Percentiles rank a stretch among this genome's conserved stretches.
These are phyloP conservation scores for Bufo bufo DNA, from an alignment of 2,113 vertebrate genomes.

Conservation along the genomic window DNA sequence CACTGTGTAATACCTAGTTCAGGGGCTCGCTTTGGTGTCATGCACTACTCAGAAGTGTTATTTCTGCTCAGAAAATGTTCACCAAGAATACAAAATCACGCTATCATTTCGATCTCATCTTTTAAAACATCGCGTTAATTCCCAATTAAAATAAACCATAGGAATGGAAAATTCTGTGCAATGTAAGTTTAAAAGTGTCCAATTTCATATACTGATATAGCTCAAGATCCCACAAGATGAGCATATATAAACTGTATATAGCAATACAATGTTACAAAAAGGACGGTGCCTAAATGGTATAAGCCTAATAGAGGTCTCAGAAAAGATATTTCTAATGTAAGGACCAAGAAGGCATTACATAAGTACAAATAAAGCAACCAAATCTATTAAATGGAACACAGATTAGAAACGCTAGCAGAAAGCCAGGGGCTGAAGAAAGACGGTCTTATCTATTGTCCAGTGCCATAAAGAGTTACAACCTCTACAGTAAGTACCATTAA, in stretches of 20 bases:
- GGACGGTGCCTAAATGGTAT: not conserved
- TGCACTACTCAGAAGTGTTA: too few relatives aligned
- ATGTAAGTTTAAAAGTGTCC: too few relatives aligned
- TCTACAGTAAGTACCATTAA: not conserved
- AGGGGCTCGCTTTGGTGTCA: too few relatives aligned
- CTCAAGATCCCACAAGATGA: too few relatives aligned
- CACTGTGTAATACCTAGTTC: too few relatives aligned
- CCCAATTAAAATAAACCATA: too few relatives aligned
- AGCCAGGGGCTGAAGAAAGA: not conserved
- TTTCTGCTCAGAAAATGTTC: too few relatives aligned
- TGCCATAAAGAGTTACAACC: not conserved
- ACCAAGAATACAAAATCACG: too few relatives aligned
- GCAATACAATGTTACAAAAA: not conserved
- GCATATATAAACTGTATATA: not conserved
- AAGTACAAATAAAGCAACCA: not conserved
- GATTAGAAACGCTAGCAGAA: not conserved
- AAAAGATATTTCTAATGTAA: not conserved
- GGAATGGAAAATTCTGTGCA: too few relatives aligned
- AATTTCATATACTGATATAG: too few relatives aligned
- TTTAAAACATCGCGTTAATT: too few relatives aligned
- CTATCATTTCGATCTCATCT: too few relatives aligned
- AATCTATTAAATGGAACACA: not conserved
- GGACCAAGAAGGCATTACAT: not conserved
- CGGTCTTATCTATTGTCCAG: not conserved
- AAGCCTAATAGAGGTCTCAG: not conserved